phyloP scores from a whole-genome alignment of 2,113 vertebrate genomes.

The Tricholaema leucomelas region DNA sequence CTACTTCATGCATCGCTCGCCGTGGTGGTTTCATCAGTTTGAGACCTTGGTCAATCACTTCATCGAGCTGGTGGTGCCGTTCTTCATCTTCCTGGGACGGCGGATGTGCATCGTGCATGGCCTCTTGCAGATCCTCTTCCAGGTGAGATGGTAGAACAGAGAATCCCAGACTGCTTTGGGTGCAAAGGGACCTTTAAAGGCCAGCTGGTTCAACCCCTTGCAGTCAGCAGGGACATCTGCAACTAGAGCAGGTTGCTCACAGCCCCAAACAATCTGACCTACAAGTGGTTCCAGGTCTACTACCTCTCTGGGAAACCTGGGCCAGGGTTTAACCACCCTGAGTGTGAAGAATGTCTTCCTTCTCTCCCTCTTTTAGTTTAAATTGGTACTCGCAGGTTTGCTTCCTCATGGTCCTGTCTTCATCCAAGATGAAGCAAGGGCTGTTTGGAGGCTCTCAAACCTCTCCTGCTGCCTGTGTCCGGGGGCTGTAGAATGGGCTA shows the following conservation, averaged over 20 bases:
- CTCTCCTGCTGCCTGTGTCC: rapidly evolving
- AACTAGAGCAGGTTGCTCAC: not conserved
- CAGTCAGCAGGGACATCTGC: not conserved
- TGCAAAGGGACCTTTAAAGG: not conserved
- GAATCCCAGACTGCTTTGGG: not conserved
- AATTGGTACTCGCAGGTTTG: not conserved
- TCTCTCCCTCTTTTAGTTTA: not conserved
- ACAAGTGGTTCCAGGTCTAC: no score
- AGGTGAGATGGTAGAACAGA: conserved; percentile 75
- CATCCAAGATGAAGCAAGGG: not conserved
- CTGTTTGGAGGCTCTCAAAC: not conserved
- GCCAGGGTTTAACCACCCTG: not conserved
- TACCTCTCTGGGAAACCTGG: not conserved
- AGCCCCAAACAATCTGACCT: not conserved
- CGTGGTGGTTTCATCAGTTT: conserved; percentile 88
- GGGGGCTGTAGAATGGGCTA: not conserved
- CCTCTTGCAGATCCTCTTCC: conserved; percentile 88
- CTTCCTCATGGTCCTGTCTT: rapidly evolving
- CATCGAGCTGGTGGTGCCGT: conserved; percentile 88
- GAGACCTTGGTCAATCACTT: conserved; percentile 90
- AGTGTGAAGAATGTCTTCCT: no score
- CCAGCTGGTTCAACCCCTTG: not conserved
- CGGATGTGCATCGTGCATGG: conserved; percentile 84
- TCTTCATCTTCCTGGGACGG: conserved; percentile 88
- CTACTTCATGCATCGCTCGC: conserved; percentile 90